A percentile compares a stretch with the other conserved stretches of the same genome.
phyloP scores from a whole-genome alignment of 2,113 vertebrate species.

The Odocoileus hemionus region DNA sequence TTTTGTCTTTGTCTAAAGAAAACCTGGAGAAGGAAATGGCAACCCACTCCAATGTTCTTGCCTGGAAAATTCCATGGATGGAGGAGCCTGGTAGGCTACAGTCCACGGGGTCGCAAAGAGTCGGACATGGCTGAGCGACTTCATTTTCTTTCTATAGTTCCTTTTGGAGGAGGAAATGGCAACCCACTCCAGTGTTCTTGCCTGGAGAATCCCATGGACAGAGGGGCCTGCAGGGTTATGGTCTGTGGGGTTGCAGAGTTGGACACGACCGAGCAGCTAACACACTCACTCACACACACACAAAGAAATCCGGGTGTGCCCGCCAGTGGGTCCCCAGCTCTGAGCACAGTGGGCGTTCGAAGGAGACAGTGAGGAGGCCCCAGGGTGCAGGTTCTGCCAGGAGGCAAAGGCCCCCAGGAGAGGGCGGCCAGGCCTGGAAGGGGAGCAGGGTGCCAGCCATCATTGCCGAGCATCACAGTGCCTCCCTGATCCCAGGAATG shows the following conservation, averaged over 20 bases:
- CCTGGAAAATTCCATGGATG: not conserved
- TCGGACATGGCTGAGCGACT: not conserved
- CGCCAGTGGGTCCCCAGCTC: rapidly evolving
- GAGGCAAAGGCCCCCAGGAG: rapidly evolving
- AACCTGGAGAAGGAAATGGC: not conserved
- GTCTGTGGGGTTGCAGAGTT: not conserved
- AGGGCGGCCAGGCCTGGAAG: rapidly evolving
- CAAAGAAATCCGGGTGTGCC: no score
- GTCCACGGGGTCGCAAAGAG: not conserved
- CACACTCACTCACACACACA: not conserved
- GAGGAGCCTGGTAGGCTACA: not conserved
- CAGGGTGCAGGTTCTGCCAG: no score
- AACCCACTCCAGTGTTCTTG: not conserved
- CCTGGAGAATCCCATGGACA: not conserved
- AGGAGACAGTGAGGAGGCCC: not conserved
- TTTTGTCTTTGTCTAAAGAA: not conserved
- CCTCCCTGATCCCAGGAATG: not conserved
- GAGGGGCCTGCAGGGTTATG: not conserved
- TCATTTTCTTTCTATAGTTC: not conserved
- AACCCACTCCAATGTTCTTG: rapidly evolving
- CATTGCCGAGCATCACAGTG: rapidly evolving
- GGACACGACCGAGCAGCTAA: not conserved
- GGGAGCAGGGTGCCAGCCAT: no score
- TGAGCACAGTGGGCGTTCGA: rapidly evolving
- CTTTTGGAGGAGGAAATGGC: not conserved